A percentile compares a stretch with the other conserved stretches of the same genome.
Conservation (phyloP, 2,888 invertebrate species). For the Sarcophaga subvicina region DNA sequence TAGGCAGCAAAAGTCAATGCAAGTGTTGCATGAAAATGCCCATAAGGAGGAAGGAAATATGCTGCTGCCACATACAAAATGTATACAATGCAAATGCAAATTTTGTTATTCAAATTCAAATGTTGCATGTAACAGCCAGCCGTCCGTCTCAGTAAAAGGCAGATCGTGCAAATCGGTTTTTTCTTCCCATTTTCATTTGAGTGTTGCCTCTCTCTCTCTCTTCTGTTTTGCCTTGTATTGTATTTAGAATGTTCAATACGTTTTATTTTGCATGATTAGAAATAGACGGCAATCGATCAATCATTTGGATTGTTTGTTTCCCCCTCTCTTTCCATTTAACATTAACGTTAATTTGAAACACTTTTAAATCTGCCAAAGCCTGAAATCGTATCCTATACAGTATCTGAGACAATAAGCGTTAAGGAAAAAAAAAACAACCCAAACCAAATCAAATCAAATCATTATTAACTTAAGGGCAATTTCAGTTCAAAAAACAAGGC, state of each 20-base stretch:
- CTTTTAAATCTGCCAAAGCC: conserved; percentile 10
- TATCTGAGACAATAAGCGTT: neutral
- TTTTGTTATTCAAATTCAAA: conserved; percentile 22
- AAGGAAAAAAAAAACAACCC: no score
- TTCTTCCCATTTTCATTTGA: conserved; percentile 14
- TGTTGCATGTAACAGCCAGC: conserved; percentile 43
- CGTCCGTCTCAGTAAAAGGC: conserved; percentile 7
- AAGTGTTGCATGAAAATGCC: conserved; percentile 63
- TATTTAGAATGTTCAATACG: conserved; percentile 46
- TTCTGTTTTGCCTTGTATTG: neutral
- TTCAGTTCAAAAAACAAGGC: neutral
- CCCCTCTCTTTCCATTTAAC: neutral
- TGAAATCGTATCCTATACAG: neutral
- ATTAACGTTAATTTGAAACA: conserved; percentile 54
- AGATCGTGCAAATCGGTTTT: conserved; percentile 54
- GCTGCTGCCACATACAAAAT: neutral
- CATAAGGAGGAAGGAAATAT: conserved; percentile 23
- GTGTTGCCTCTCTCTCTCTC: conserved; percentile 24
- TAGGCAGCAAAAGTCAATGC: conserved; percentile 22
- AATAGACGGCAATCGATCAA: conserved; percentile 59
- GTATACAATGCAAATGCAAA: neutral
- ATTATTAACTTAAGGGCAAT: conserved; percentile 56
- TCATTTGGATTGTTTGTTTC: conserved; percentile 35
- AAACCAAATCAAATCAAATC: neutral
- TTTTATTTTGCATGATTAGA: conserved; percentile 50